Conservation (phyloP, 2,888 invertebrate genomes). For the Ctenicera cuprea region DNA sequence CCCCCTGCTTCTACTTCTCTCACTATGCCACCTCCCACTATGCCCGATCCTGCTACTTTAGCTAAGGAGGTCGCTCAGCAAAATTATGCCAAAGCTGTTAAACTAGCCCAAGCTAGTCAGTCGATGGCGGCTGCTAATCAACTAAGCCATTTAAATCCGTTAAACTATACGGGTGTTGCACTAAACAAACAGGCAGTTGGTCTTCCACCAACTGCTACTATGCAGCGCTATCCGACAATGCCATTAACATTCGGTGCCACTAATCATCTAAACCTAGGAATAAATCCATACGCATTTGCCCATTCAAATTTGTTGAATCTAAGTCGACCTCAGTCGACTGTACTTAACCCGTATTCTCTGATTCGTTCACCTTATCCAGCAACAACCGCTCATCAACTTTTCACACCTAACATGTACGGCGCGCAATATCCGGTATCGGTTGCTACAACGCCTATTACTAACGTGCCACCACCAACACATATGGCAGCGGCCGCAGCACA, state of each 20-base stretch:
- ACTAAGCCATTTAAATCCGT: conserved; percentile 76
- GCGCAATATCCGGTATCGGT: conserved; percentile 72
- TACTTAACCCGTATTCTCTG: conserved; percentile 73
- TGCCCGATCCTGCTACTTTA: conserved; percentile 79
- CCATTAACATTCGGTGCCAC: conserved; percentile 66
- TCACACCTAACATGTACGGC: conserved; percentile 67
- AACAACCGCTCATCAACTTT: conserved; percentile 70
- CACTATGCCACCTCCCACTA: conserved; percentile 62
- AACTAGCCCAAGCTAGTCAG: conserved; percentile 74
- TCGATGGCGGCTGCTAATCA: conserved; percentile 58
- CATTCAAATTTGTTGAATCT: conserved; percentile 65
- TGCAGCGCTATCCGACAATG: conserved; percentile 66
- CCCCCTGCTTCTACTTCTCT: conserved; percentile 57
- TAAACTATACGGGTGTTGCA: conserved; percentile 83
- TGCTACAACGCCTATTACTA: conserved; percentile 65
- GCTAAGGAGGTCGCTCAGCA: conserved; percentile 90
- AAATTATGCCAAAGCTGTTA: conserved; percentile 86
- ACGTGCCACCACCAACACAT: conserved; percentile 66
- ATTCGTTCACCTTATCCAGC: conserved; percentile 66
- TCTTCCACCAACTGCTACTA: conserved; percentile 66
- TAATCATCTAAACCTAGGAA: conserved; percentile 62
- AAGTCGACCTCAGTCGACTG: conserved; percentile 66
- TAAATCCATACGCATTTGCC: conserved; percentile 68
- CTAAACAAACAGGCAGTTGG: conserved; percentile 79
- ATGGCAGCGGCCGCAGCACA: conserved; percentile 72